Percentiles rank a stretch among this genome's conserved stretches.
Evolutionary conservation across 2,888 invertebrate genomes (phyloP).

Genomic region (Tanypteryx hageni): DNA sequence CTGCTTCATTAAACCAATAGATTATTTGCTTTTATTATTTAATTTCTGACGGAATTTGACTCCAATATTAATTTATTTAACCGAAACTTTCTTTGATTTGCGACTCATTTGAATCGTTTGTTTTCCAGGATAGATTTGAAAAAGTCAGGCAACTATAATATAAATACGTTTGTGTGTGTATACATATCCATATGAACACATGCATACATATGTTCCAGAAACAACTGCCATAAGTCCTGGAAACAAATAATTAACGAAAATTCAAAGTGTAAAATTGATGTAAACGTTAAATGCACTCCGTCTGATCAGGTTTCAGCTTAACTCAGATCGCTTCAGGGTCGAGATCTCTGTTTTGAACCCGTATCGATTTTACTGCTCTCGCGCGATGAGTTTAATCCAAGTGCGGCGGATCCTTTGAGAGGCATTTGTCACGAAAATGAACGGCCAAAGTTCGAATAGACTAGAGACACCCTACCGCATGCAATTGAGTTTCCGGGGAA

Average conservation of each 20-base stretch:
- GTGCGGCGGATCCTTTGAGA: constrained; percentile 8
- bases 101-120: no score
- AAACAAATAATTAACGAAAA: neutral
- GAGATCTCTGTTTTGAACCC: neutral
- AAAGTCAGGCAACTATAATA: no score
- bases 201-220: neutral
- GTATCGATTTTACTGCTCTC: constrained; percentile 21
- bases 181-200: neutral
- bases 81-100: no score
- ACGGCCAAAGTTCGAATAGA: no score
- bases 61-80: no score
- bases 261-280: neutral
- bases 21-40: no score
- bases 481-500: no score
- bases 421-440: neutral
- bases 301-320: constrained; percentile 8
- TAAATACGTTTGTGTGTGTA: no score
- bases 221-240: neutral
- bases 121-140: no score
- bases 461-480: no score
- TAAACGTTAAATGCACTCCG: neutral
- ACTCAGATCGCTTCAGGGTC: neutral
- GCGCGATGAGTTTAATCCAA: neutral
- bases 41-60: no score
- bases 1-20: no score